Evolutionary conservation across 1,140 invertebrate species (phyloP).

Genomic region (Rhagoletis pomonella): DNA sequence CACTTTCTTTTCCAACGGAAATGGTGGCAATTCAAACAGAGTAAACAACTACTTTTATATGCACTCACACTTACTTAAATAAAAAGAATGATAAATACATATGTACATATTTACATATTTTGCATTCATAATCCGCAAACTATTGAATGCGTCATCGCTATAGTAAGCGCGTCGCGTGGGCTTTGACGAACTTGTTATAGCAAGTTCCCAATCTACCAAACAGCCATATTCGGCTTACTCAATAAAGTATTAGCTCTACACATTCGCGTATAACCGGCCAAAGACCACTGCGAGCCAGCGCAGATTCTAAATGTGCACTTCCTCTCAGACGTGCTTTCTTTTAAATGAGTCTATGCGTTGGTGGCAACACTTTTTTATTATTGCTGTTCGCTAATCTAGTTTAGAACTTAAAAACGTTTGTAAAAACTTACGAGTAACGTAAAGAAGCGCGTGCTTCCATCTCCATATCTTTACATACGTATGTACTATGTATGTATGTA

Average conservation of each 20-base stretch:
- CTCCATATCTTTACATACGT: no score
- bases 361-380: neutral
- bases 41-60: neutral
- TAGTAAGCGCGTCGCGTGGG: neutral
- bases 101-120: no score
- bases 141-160: conserved; percentile 20
- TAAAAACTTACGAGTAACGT: no score
- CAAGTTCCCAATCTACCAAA: neutral
- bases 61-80: neutral
- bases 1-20: neutral
- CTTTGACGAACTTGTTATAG: conserved; percentile 19
- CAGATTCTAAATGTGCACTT: neutral
- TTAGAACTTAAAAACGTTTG: no score
- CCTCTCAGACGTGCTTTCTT: neutral
- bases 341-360: neutral
- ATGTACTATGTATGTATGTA: no score
- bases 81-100: no score
- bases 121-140: conserved; percentile 15
- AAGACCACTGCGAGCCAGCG: neutral
- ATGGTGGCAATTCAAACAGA: neutral
- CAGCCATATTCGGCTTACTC: conserved; percentile 15
- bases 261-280: neutral
- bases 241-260: conserved; percentile 20
- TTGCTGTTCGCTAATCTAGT: no score
- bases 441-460: no score